phyloP scores from a whole-genome alignment of 1,140 invertebrate species.

The Meloidogyne chitwoodi region DNA sequence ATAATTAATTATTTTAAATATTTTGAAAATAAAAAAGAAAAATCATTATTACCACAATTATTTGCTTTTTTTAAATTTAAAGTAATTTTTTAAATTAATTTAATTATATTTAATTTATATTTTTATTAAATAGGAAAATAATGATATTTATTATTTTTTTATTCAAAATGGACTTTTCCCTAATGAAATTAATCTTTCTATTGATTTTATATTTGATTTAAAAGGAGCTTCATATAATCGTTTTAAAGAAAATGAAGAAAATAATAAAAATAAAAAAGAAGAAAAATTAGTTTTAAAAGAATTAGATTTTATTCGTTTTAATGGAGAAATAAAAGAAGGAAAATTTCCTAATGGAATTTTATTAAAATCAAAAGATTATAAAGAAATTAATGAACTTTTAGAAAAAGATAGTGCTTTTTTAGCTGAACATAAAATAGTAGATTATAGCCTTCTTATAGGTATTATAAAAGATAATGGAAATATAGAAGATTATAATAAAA shows the following conservation, averaged over 20 bases:
- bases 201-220: background rate
- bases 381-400: background rate
- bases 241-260: background rate
- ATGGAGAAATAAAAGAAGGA: background rate
- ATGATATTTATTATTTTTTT: background rate
- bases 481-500: too few relatives aligned
- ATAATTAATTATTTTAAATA: background rate
- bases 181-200: background rate
- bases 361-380: background rate
- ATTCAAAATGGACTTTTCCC: background rate
- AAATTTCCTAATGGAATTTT: background rate
- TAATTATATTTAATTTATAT: background rate
- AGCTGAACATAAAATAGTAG: background rate
- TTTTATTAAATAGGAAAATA: background rate
- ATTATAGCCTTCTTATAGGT: background rate
- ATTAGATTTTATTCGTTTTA: background rate
- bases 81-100: background rate
- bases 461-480: background rate
- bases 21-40: background rate
- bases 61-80: background rate
- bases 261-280: background rate
- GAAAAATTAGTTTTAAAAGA: background rate
- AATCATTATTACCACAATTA: background rate
- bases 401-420: background rate
- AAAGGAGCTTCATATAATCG: background rate